Evolutionary conservation across 2,888 invertebrate species (phyloP), one percentile per base, ranked within the genome.

Genomic region (Synanthedon myopaeformis): DNA sequence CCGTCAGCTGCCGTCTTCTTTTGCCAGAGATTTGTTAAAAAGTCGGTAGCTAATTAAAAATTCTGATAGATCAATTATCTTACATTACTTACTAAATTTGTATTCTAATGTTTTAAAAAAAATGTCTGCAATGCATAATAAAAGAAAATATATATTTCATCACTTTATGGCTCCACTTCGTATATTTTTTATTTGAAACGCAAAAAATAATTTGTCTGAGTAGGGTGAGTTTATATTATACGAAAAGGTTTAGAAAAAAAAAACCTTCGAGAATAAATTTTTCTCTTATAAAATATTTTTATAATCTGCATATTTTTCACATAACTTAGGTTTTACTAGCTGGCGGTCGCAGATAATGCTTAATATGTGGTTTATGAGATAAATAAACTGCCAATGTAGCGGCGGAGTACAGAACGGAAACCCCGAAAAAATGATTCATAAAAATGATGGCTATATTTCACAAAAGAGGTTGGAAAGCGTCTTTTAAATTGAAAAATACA

Each of bases 281-380:
- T 35, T 14, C 45, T 45, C 14, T 45, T 45, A 13, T 14, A 45
- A n/a, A 45, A 45, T 45, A 45, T 45, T 45, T 63, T 57, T 55
- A 52, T 58, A 60, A 64, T 74, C 70, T 70, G 70, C 74, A 74
- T 77, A 71, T 73, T 71, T 64, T 67, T 62, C 61, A 62, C 67
- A 72, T 75, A 75, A 72, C 64, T 76, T 69, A 63, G 56, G 63
- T 68, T 74, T 75, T 74, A 74, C 69, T 67, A 66, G 70, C 45
- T 45, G 45, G 68, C 71, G 71, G 71, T 71, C 72, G 66, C 74
- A 61, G 63, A 74, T 79, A 72, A 71, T 66, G 59, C 57, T 63
- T 68, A 72, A 72, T 76, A 72, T 75, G 71, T 72, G 76, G 70
- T 73, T 45, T 74, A 75, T 58, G 72, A 70, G 69, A 69, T 74